Conservation (phyloP, 2,797 vertebrate genomes). For the Echeneis naucrates region DNA sequence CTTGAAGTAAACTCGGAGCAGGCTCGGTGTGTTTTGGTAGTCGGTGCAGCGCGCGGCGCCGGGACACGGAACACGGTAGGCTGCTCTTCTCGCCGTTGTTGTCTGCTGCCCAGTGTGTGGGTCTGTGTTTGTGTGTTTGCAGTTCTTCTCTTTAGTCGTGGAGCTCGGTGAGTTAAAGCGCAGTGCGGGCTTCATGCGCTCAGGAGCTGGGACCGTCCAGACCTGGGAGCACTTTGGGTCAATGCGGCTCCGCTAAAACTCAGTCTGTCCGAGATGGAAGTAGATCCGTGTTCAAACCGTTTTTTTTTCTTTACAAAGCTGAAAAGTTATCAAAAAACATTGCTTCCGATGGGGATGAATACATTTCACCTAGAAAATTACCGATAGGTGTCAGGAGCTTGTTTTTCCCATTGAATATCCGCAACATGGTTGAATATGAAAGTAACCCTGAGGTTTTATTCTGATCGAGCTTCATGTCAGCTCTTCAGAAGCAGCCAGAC, state of each 20-base stretch:
- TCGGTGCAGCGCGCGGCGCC: constrained; percentile 36
- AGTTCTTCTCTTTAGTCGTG: neutral
- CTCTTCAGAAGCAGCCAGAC: neutral
- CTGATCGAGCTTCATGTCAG: neutral
- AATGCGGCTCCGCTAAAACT: constrained; percentile 11
- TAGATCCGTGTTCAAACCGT: neutral
- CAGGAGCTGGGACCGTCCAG: neutral
- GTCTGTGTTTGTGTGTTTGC: neutral
- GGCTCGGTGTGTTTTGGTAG: neutral
- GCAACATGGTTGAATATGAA: neutral
- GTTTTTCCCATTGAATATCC: neutral
- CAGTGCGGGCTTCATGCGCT: neutral
- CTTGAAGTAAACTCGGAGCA: constrained; percentile 7
- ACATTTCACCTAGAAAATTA: neutral
- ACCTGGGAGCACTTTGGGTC: neutral
- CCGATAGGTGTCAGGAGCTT: neutral
- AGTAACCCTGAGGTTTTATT: neutral
- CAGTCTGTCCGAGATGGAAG: constrained; percentile 35
- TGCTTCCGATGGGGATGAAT: no score
- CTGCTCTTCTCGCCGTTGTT: neutral
- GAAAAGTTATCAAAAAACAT: no score
- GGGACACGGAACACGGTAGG: constrained; percentile 68
- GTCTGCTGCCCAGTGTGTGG: neutral
- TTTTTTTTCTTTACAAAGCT: neutral
- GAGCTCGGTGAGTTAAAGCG: neutral